Evolutionary conservation across 2,797 vertebrate genomes (phyloP), one percentile per base, ranked within the genome.

Genomic region (Gymnopithys bicolor): DNA sequence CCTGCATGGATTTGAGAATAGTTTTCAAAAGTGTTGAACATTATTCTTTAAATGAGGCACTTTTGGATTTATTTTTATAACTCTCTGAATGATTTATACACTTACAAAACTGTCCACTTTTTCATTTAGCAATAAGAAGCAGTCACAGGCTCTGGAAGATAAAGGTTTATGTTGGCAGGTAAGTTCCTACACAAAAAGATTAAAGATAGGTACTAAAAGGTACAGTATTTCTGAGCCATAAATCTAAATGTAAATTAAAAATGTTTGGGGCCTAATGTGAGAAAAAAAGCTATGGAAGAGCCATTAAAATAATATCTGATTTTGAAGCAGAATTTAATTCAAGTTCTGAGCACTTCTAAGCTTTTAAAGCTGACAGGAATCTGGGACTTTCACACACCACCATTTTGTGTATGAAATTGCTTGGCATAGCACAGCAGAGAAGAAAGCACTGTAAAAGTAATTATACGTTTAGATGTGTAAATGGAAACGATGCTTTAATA

Each of bases 381-480:
- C 55, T 51, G 53, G 5, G 60, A 73, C 35, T 79, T 74, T 88
- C 69, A 70, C 30, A 55, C 0, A 0, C 58, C 67, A 84, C 84
- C 37, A 39, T 86, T 94, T 88, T 90, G n/a, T 84, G 81, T 39
- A 68, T 11, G 74, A 67, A 94, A 94, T 71, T 30, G 3, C 67
- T 79, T 82, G 85, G 87, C 59, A 81, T 11, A 45, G 69, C 2
- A 7, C 0, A 58, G 58, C 39, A 84, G 48, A 93, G 68, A 89
- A 82, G 88, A 91, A 94, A 95, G 85, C 67, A 46, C 70, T 91
- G 68, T 58, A 79, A 71, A 86, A 90, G 77, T 90, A 94, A 97
- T 95, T 95, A 96, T 45, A 95, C 4, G 23, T 92, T 96, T 79
- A 86, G 69, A 84, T 73, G 87, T 91, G 84, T 49, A 93, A 94